Conservation (phyloP, 1,140 invertebrate genomes). For the Drosophila tristis region DNA sequence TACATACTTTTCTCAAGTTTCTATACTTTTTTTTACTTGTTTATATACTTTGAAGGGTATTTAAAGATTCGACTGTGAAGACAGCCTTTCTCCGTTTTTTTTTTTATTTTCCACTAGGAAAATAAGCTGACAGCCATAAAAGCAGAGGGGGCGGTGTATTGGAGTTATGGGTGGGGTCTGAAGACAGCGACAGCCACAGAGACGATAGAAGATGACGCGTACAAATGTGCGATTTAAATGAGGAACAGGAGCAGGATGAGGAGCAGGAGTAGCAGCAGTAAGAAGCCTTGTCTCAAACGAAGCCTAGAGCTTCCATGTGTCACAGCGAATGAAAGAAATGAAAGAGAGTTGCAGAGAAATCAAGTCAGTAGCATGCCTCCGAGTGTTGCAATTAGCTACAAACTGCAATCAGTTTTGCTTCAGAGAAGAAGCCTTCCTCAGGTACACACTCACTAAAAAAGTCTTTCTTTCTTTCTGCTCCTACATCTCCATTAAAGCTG, state of each 20-base stretch:
- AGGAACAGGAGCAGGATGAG: conserved; percentile 47
- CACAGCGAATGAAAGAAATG: conserved; percentile 12
- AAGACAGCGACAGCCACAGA: conserved; percentile 28
- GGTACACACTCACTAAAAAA: background rate
- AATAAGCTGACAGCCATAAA: conserved; percentile 74
- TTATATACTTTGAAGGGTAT: no score
- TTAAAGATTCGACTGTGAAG: no score
- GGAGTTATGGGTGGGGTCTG: conserved; percentile 6
- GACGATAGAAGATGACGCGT: conserved; percentile 63
- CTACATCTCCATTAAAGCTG: conserved; percentile 46
- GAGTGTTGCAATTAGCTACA: conserved; percentile 62
- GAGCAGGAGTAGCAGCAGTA: background rate
- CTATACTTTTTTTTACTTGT: no score
- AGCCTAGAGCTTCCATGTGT: conserved; percentile 55
- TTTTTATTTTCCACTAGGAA: conserved; percentile 51
- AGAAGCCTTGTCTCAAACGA: no score
- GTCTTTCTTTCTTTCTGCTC: conserved; percentile 30
- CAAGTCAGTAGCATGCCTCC: conserved; percentile 60
- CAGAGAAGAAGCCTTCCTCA: conserved; percentile 31
- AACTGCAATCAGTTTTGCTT: conserved; percentile 63
- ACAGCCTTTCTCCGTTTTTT: conserved; percentile 9
- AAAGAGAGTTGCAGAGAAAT: conserved; percentile 32
- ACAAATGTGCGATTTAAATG: conserved; percentile 79
- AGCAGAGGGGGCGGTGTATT: conserved; percentile 5
- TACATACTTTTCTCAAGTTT: no score